Base-by-base conservation (phyloP, 2,888 invertebrate genomes). In the Xanthia icteritia region DNA sequence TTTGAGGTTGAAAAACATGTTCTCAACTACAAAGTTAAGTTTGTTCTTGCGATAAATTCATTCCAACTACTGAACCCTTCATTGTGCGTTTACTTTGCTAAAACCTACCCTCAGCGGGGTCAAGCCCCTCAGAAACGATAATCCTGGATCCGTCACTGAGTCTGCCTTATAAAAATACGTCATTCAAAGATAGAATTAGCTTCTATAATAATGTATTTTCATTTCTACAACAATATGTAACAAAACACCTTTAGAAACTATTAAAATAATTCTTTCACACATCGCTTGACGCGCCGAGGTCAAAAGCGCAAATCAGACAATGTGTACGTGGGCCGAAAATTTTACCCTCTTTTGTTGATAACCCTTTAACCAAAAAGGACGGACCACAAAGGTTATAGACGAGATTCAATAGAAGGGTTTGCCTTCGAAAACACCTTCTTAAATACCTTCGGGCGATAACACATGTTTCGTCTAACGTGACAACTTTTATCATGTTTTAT, bases 301-400 rank as follows among this genome's bases (percentile, higher is more conserved):
- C 64, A 51, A 73, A 73, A 77, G 65, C 64, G 66, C 71, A 75
- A 83, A 84, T 76, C 78, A 84, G 76, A 84, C 84, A 74, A 79
- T 76, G 48, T 67, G 69, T 77, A 54, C 61, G 71, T 45, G 75
- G 56, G 61, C 42, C 11, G 61, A 69, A 82, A 79, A 56, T 68
- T 76, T 82, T 31, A 58, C 5, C 54, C n/a, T 67, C 80, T 80
- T 83, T 83, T 83, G 76, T 80, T 83, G 80, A 73, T 80, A 83
- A 67, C 76, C 83, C 76, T 60, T 64, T 51, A 73, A 71, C 73
- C 73, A 73, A 80, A 83, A 83, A 77, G 83, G 83, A 23, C 45
- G n/a, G 20, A 60, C 79, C 66, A 73, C 82, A 84, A 83, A 83
- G 75, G 85, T 73, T 73, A 23, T 61, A 73, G 51, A 17, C 51